phyloP scores from a whole-genome alignment of 2,888 invertebrate genomes.

The Drosophila nigricruria region DNA sequence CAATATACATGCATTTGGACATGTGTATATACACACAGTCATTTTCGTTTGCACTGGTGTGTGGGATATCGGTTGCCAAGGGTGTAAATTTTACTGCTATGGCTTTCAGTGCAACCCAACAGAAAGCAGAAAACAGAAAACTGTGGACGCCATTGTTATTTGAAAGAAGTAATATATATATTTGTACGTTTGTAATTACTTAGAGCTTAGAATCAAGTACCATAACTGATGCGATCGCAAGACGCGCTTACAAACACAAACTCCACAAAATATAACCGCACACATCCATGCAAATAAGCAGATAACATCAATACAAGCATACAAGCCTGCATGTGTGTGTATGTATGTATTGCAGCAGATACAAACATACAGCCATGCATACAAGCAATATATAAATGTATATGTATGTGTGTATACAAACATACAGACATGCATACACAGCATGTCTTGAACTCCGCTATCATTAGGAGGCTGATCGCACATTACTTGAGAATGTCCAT shows the following conservation, averaged over 20 bases:
- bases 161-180: conserved; percentile 32
- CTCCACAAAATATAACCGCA: neutral
- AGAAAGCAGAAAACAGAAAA: conserved; percentile 8
- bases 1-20: conserved; percentile 3
- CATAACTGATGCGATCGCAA: conserved; percentile 11
- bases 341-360: neutral
- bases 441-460: neutral
- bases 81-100: conserved; percentile 65
- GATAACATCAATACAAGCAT: conserved; percentile 5
- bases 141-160: conserved; percentile 38
- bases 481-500: conserved; percentile 4
- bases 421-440: neutral
- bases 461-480: conserved; percentile 23
- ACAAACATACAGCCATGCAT: neutral
- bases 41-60: conserved; percentile 3
- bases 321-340: neutral
- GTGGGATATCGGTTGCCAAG: conserved; percentile 74
- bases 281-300: neutral
- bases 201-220: neutral
- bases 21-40: neutral
- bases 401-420: neutral
- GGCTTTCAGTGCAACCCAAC: conserved; percentile 38
- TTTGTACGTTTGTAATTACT: conserved; percentile 1
- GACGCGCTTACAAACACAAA: conserved; percentile 1
- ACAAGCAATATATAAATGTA: too few relatives aligned